Evolutionary conservation across 2,888 invertebrate genomes (phyloP), one percentile per base, ranked within the genome.

Genomic region (Octodonta nipae): DNA sequence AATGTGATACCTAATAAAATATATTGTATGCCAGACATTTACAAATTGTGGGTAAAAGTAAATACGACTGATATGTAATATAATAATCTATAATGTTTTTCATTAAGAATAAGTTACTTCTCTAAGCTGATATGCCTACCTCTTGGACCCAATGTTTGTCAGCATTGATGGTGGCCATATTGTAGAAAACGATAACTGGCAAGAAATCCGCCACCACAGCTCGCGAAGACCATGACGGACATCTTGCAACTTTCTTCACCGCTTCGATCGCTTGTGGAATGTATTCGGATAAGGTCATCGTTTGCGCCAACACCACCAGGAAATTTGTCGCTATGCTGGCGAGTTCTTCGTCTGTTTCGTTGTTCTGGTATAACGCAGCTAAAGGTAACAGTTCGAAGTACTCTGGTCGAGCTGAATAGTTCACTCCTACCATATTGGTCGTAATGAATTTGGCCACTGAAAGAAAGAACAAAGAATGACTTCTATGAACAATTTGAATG

Each of bases 321-420:
- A 80, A 68, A 30, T 68, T 65, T 25, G 71, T 69, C 45, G 84
- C 81, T 17, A 72, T 67, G 37, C 70, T 69, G 11, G 72, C 69
- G 41, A 88, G 59, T 58, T 87, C 86, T 42, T 81, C 80, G 54
- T 86, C 84, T 11, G 71, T 70, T 44, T 81, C 79, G 45, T 80
- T 80, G 46, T 78, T 82, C 51, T 84, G 81, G 43, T 83, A 68
- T 8, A 76, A 70, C 55, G 82, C 83, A 31, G 83, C 72, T 44
- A 74, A 58, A 2, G 71, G 70, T 37, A 73, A 65, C 39, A 78
- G 57, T 31, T 62, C 52, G 55, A 75, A 77, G 49, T 72, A 74
- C 35, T 71, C 69, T 2, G 66, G 58, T 12, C 71, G 61, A 20
- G 68, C 60, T 10, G 56, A 51, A 33, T 53, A 58, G 37, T 54